phyloP scores from a whole-genome alignment of 2,888 invertebrate species.

The Nineta flava region DNA sequence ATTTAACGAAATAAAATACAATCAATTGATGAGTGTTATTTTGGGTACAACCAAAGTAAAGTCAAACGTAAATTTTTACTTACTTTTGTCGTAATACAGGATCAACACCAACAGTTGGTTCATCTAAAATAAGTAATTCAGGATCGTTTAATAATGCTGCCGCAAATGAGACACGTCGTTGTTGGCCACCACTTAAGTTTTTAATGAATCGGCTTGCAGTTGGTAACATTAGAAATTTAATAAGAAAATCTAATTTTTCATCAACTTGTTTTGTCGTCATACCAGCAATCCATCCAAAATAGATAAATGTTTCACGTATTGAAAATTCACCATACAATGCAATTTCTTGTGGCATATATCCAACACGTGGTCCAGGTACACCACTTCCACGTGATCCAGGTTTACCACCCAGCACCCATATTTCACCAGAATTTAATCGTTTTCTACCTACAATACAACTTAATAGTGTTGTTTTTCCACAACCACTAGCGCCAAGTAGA shows the following conservation, averaged over 20 bases:
- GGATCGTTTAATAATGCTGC: constrained; percentile 80
- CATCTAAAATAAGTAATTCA: constrained; percentile 77
- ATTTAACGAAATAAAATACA: too few relatives aligned
- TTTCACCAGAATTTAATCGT: constrained; percentile 62
- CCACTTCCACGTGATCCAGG: constrained; percentile 73
- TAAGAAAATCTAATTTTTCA: constrained; percentile 53
- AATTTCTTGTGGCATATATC: constrained; percentile 77
- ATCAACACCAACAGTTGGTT: constrained; percentile 88
- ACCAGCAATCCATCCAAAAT: constrained; percentile 71
- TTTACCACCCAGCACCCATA: constrained; percentile 69
- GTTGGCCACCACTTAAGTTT: constrained; percentile 78
- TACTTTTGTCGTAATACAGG: constrained; percentile 68
- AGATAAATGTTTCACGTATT: constrained; percentile 64
- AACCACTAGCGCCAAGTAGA: constrained; percentile 76
- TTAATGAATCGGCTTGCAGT: constrained; percentile 35
- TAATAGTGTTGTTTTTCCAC: constrained; percentile 78
- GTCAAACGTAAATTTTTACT: constrained; percentile 5
- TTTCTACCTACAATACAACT: constrained; percentile 74
- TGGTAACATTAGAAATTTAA: constrained; percentile 37
- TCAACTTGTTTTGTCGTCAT: constrained; percentile 44
- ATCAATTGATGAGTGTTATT: too few relatives aligned
- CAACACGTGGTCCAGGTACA: constrained; percentile 77
- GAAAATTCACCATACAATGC: constrained; percentile 65
- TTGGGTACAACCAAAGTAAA: too few relatives aligned
- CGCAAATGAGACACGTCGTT: constrained; percentile 74